Evolutionary conservation across 1,140 invertebrate species (phyloP).

Genomic region (Drosophila leontia): DNA sequence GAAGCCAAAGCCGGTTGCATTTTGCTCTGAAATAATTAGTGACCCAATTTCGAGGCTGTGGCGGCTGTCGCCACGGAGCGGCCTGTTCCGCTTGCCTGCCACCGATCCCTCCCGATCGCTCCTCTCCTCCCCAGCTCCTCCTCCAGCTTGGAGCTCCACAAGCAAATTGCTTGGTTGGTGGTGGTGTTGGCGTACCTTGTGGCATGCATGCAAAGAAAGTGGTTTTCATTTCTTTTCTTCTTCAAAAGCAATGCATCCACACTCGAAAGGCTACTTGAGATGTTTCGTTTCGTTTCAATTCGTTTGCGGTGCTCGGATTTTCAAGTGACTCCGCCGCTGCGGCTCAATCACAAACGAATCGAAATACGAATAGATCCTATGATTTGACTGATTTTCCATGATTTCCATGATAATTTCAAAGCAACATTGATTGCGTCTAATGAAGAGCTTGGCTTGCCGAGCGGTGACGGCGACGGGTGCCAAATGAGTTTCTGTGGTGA

Average conservation of each 20-base stretch:
- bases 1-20: constrained; percentile 66
- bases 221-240: constrained; percentile 82
- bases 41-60: constrained; percentile 73
- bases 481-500: constrained; percentile 69
- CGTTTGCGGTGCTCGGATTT: constrained; percentile 31
- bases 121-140: background rate
- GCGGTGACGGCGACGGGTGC: constrained; percentile 9
- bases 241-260: constrained; percentile 59
- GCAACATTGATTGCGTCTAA: constrained; percentile 53
- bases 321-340: constrained; percentile 34
- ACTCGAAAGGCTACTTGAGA: constrained; percentile 41
- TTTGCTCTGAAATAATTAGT: constrained; percentile 84
- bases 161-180: constrained; percentile 65
- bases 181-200: constrained; percentile 80
- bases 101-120: constrained; percentile 5
- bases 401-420: constrained; percentile 52
- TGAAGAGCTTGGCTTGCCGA: constrained; percentile 31
- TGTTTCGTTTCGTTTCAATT: constrained; percentile 33
- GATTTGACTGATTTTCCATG: constrained; percentile 72
- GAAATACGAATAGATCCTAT: constrained; percentile 51
- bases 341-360: constrained; percentile 51
- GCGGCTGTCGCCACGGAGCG: constrained; percentile 53
- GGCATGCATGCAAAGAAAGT: constrained; percentile 84
- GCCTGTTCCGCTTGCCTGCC: constrained; percentile 75
- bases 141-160: constrained; percentile 40